Conservation (phyloP, 2,888 invertebrate species). For the Thyatira batis region DNA sequence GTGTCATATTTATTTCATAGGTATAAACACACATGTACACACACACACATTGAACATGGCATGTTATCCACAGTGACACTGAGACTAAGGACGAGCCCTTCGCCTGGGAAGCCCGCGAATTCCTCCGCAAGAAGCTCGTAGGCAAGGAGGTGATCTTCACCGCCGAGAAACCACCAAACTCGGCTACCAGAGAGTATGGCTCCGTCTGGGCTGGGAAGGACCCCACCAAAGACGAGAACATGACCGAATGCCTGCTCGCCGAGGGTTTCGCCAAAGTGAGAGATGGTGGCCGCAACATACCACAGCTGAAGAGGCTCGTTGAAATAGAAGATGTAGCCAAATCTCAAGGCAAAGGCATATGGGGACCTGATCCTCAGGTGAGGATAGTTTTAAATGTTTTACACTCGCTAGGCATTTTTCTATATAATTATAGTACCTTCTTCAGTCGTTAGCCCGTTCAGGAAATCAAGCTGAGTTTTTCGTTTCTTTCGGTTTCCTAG, state of each 20-base stretch:
- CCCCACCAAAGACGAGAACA: conserved; percentile 89
- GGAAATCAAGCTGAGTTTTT: too few species aligned
- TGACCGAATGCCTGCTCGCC: conserved; percentile 92
- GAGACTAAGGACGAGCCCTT: conserved; percentile 94
- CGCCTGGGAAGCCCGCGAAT: conserved; percentile 99
- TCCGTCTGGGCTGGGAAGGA: conserved; percentile 93
- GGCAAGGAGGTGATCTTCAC: conserved; percentile 95
- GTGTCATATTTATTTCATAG: background rate
- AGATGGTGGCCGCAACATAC: conserved; percentile 80
- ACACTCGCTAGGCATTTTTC: too few species aligned
- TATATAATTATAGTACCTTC: too few species aligned
- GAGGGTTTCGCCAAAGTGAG: conserved; percentile 95
- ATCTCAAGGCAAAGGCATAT: conserved; percentile 92
- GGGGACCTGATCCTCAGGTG: conserved; percentile 79
- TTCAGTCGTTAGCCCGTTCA: too few species aligned
- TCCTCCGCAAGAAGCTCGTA: conserved; percentile 94
- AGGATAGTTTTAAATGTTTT: too few species aligned
- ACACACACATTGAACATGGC: conserved; percentile 6
- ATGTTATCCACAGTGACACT: conserved; percentile 72
- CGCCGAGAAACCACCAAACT: conserved; percentile 91
- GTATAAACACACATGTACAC: background rate
- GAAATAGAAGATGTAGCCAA: conserved; percentile 96
- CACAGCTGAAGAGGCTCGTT: conserved; percentile 86
- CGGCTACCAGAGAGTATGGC: conserved; percentile 92
- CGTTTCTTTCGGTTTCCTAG: too few species aligned